These are phyloP conservation scores for Hippocampus comes DNA, from an alignment of 2,113 vertebrate species.

Conservation along the genomic window DNA sequence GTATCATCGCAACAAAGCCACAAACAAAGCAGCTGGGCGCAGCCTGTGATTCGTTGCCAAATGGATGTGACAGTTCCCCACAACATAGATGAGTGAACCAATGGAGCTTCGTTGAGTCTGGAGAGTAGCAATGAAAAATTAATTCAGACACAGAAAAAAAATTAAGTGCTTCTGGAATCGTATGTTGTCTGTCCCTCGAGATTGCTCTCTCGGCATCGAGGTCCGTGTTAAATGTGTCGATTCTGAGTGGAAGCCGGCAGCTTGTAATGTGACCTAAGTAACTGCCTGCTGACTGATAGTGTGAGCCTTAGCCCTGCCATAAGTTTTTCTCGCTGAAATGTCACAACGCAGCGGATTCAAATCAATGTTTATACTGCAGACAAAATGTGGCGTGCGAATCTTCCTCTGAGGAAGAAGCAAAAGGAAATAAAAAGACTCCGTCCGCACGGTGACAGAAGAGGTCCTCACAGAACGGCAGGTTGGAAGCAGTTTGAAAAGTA, in stretches of 20 bases:
- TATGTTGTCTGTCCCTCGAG: conserved; percentile 76
- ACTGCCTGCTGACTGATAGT: conserved; percentile 57
- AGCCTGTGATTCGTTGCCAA: conserved; percentile 68
- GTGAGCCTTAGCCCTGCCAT: conserved; percentile 50
- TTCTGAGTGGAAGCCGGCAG: conserved; percentile 75
- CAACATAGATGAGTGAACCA: conserved; percentile 74
- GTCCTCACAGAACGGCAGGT: conserved; percentile 19
- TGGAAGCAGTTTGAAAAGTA: conserved; percentile 54
- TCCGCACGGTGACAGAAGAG: neutral
- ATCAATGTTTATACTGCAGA: conserved; percentile 29
- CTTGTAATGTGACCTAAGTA: conserved; percentile 81
- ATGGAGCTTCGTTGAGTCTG: conserved; percentile 71
- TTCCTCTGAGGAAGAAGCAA: conserved; percentile 26
- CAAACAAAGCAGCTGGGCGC: conserved; percentile 70
- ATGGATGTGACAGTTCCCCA: conserved; percentile 61
- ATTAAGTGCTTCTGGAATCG: conserved; percentile 81
- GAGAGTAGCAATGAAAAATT: conserved; percentile 84
- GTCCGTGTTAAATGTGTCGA: conserved; percentile 76
- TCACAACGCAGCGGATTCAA: conserved; percentile 29
- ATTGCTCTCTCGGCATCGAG: conserved; percentile 76
- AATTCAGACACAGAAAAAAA: conserved; percentile 76
- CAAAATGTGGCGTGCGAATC: conserved; percentile 12
- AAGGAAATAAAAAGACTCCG: conserved; percentile 5
- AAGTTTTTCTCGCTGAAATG: conserved; percentile 43
- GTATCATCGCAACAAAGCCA: conserved; percentile 43